Percentiles rank a stretch among this genome's conserved stretches.
Conservation (phyloP, 2,888 invertebrate species). For the Apodemia hepburni region DNA sequence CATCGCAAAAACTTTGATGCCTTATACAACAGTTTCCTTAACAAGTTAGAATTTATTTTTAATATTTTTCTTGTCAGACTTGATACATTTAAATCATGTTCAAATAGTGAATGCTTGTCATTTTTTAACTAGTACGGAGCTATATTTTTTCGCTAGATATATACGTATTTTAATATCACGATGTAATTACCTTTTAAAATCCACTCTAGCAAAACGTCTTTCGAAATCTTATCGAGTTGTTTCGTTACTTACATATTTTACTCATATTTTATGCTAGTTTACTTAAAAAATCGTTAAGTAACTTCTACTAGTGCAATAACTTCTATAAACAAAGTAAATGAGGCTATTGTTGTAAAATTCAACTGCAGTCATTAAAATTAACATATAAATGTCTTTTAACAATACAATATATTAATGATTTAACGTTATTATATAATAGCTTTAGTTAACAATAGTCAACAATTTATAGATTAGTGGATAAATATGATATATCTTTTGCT, state of each 20-base stretch:
- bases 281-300: neutral
- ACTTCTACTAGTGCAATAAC: neutral
- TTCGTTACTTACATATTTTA: neutral
- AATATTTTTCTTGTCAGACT: too few species aligned
- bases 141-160: neutral
- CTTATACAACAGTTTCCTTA: too few species aligned
- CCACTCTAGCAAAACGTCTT: neutral
- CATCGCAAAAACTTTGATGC: too few species aligned
- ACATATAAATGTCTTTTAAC: neutral
- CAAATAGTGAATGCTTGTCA: too few species aligned
- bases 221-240: neutral
- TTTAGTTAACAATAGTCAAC: neutral
- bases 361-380: neutral
- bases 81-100: too few species aligned
- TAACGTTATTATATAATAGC: neutral
- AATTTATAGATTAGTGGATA: neutral
- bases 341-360: neutral
- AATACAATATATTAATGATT: neutral
- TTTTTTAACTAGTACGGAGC: too few species aligned
- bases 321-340: neutral
- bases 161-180: neutral
- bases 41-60: too few species aligned
- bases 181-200: neutral
- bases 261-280: neutral
- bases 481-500: neutral